Evolutionary conservation across 2,113 vertebrate species (phyloP).

Genomic region (Elephantulus edwardii): DNA sequence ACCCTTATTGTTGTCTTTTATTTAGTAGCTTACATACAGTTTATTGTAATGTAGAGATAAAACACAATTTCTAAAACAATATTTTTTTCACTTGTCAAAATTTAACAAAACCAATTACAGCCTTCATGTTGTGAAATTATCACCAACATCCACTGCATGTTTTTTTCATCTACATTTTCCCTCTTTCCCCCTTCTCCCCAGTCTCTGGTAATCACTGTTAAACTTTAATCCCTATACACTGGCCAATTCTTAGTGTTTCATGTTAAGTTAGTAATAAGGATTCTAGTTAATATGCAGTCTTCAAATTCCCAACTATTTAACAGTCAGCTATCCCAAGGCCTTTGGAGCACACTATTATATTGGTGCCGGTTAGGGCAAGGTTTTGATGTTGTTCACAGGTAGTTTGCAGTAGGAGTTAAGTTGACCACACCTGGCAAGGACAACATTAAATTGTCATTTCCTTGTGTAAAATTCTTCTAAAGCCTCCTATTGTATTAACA

Average conservation of each 20-base stretch:
- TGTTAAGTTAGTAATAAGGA: not conserved
- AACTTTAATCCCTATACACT: not conserved
- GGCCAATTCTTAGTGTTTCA: not conserved
- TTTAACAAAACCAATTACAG: not conserved
- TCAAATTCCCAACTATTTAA: slow-evolving; percentile 7
- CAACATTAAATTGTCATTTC: not conserved
- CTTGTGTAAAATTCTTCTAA: not conserved
- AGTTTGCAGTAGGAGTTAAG: no score
- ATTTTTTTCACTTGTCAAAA: not conserved
- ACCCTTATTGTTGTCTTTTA: not conserved
- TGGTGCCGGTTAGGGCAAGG: no score
- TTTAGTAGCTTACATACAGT: slow-evolving; percentile 4
- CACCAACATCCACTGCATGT: not conserved
- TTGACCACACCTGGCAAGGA: no score
- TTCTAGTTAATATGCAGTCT: not conserved
- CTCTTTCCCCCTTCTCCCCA: not conserved
- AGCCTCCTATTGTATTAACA: not conserved
- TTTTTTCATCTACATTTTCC: not conserved
- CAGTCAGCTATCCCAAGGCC: not conserved
- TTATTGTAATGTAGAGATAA: not conserved
- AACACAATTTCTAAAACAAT: not conserved
- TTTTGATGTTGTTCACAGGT: no score
- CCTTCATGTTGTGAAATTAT: not conserved
- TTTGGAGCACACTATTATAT: not conserved
- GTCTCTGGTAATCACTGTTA: not conserved